Conservation (phyloP, 2,113 vertebrate species). For the Blennius ocellaris region DNA sequence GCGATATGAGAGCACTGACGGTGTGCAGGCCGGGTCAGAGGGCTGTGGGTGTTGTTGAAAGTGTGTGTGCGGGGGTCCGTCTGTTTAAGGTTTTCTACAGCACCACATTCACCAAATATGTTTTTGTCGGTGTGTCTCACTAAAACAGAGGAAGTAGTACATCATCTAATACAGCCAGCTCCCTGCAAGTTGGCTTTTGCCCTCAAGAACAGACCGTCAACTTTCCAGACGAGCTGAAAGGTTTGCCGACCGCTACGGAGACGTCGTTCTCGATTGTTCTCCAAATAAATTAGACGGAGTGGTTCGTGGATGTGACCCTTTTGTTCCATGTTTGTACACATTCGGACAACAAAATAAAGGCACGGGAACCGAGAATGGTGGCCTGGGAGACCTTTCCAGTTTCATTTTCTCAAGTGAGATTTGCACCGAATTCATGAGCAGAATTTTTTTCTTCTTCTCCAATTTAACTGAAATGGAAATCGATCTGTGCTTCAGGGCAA, state of each 20-base stretch:
- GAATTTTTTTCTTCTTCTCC: too few relatives aligned
- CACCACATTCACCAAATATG: constrained; percentile 81
- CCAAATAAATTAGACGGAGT: neutral
- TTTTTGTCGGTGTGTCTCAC: constrained; percentile 62
- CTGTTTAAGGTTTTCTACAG: constrained; percentile 69
- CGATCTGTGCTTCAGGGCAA: constrained; percentile 67
- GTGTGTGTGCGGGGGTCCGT: constrained; percentile 17
- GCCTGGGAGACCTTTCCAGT: constrained; percentile 7
- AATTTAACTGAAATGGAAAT: too few relatives aligned
- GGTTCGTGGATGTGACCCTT: neutral
- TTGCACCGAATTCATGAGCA: constrained; percentile 8
- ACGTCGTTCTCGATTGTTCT: constrained; percentile 13
- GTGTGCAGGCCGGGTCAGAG: constrained; percentile 34
- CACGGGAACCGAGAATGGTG: constrained; percentile 1
- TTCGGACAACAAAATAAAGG: constrained; percentile 20
- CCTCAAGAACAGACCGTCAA: constrained; percentile 50
- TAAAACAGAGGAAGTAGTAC: constrained; percentile 69
- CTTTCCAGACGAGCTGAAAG: neutral
- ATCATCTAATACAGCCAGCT: constrained; percentile 60
- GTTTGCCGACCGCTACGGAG: constrained; percentile 13
- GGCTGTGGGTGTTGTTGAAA: constrained; percentile 11
- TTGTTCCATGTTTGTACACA: constrained; percentile 1
- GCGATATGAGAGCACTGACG: constrained; percentile 67
- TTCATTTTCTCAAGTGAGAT: neutral
- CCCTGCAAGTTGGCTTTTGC: constrained; percentile 52